Conservation (phyloP, 2,888 invertebrate genomes). For the Tribolium freemani region DNA sequence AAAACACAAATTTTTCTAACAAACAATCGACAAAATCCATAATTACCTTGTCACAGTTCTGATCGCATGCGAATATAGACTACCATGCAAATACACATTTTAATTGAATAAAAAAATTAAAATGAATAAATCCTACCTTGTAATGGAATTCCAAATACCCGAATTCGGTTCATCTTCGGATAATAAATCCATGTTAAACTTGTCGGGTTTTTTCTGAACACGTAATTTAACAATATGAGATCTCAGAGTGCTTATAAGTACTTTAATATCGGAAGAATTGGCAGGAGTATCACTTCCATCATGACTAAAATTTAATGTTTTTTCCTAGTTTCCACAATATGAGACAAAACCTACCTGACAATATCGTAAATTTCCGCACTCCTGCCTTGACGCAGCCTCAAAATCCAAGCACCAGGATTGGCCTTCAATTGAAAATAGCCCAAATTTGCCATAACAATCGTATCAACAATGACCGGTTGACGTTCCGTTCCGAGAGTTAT, state of each 20-base stretch:
- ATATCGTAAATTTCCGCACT: conserved; percentile 97
- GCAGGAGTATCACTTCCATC: conserved; percentile 82
- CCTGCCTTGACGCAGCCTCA: conserved; percentile 91
- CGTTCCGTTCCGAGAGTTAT: conserved; percentile 89
- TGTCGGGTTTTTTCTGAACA: conserved; percentile 92
- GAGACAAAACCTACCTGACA: conserved; percentile 71
- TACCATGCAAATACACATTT: conserved; percentile 26
- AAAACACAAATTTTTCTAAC: no score
- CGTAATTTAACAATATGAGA: conserved; percentile 93
- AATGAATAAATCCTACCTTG: conserved; percentile 74
- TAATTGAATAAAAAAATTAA: no score
- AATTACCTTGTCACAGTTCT: conserved; percentile 12
- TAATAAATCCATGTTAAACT: conserved; percentile 87
- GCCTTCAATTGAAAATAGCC: conserved; percentile 99
- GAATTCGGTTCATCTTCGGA: conserved; percentile 82
- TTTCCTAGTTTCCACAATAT: neutral
- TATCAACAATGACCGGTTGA: conserved; percentile 88
- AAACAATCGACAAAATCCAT: neutral
- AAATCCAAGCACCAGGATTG: conserved; percentile 95
- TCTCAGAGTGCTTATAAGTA: conserved; percentile 85
- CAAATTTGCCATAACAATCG: conserved; percentile 99
- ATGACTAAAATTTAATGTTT: conserved; percentile 70
- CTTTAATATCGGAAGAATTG: conserved; percentile 80
- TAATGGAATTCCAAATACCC: conserved; percentile 95
- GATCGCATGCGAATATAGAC: conserved; percentile 43